Percentiles rank a stretch among this genome's conserved stretches.
Conservation (phyloP, 2,888 invertebrate genomes). For the Imbricaverruca yamaguchii region DNA sequence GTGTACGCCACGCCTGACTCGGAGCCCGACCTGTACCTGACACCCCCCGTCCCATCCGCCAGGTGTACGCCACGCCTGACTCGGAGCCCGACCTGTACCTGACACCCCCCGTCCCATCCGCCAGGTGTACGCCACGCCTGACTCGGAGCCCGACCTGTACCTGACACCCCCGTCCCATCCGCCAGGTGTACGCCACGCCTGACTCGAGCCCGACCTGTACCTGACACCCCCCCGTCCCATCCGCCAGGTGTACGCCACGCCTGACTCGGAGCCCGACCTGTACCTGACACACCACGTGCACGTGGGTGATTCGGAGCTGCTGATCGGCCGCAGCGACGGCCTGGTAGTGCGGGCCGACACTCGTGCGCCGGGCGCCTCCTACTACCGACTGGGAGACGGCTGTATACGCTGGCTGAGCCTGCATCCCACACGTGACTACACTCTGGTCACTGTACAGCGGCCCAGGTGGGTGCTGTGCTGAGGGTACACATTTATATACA, state of each 20-base stretch:
- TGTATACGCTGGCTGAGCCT: not conserved
- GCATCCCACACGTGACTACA: not conserved
- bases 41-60: too few relatives aligned
- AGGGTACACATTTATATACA: too few relatives aligned
- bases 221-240: not conserved
- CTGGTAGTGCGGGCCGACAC: not conserved
- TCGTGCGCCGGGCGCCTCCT: not conserved
- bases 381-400: not conserved
- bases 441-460: not conserved
- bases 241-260: not conserved
- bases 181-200: too few relatives aligned
- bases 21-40: too few relatives aligned
- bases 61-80: too few relatives aligned
- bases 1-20: too few relatives aligned
- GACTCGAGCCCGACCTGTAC: too few relatives aligned
- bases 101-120: not conserved
- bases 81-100: not conserved
- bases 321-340: slow-evolving; percentile 6
- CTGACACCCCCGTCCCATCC: not conserved
- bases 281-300: not conserved
- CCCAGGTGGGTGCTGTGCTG: not conserved
- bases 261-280: not conserved
- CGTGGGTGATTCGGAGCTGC: not conserved
- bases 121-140: not conserved
- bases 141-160: not conserved